A percentile compares a stretch with the other conserved stretches of the same genome.
Conservation (phyloP, 1,140 invertebrate genomes). For the Lordiphosa collinella region DNA sequence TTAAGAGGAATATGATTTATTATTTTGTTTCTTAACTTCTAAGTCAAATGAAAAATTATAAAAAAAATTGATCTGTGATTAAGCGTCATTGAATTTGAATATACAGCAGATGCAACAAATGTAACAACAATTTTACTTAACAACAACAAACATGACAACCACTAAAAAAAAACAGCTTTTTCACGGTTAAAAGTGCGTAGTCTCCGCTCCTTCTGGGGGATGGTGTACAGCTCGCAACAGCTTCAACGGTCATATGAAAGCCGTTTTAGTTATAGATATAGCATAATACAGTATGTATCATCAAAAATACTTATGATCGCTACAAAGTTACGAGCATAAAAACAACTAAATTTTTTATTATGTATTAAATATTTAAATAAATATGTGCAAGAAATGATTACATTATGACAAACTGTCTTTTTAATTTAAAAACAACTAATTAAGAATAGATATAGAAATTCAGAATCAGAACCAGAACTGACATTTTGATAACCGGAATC, state of each 20-base stretch:
- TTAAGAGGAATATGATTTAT: slow-evolving; percentile 2
- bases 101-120: slow-evolving; percentile 25
- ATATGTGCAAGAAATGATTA: slow-evolving; percentile 58
- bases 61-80: slow-evolving; percentile 77
- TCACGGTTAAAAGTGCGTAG: slow-evolving; percentile 34
- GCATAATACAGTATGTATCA: slow-evolving; percentile 29
- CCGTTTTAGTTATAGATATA: slow-evolving; percentile 60
- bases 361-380: slow-evolving; percentile 70
- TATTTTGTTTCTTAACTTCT: slow-evolving; percentile 73
- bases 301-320: slow-evolving; percentile 59
- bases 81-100: slow-evolving; percentile 68
- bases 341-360: slow-evolving; percentile 68
- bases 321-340: slow-evolving; percentile 47
- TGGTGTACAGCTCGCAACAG: slow-evolving; percentile 18
- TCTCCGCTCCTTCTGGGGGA: slow-evolving; percentile 4
- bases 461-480: too few species aligned
- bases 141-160: slow-evolving; percentile 39
- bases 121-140: slow-evolving; percentile 44
- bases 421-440: too few species aligned
- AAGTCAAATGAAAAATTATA: slow-evolving; percentile 73
- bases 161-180: slow-evolving; percentile 46
- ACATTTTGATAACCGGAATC: too few species aligned
- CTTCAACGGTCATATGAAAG: slow-evolving; percentile 28
- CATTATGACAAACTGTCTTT: slow-evolving; percentile 17
- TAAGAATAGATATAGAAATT: too few species aligned